These are phyloP conservation scores for Sesamia nonagrioides DNA, from an alignment of 1,140 invertebrate species.

Conservation along the genomic window DNA sequence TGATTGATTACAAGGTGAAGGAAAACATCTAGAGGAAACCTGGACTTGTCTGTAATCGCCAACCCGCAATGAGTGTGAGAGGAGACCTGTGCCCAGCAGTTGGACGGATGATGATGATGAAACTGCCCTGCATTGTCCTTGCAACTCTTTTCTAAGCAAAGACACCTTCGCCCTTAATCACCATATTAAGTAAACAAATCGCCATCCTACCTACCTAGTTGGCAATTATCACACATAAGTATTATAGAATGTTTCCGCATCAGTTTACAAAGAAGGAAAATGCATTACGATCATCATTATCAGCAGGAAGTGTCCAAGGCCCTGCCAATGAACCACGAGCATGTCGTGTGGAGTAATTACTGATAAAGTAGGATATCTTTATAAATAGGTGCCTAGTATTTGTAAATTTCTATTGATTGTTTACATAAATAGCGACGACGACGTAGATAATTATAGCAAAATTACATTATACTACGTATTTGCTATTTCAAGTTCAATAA, in stretches of 20 bases:
- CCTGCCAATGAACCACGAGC: conserved; percentile 35
- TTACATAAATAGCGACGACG: too few relatives aligned
- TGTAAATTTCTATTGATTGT: neutral
- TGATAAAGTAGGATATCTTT: neutral
- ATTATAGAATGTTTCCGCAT: neutral
- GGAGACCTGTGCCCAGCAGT: too few relatives aligned
- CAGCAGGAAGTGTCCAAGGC: conserved; percentile 17
- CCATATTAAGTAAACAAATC: conserved; percentile 9
- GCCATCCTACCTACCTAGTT: neutral
- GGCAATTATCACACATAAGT: conserved; percentile 17
- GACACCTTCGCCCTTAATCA: neutral
- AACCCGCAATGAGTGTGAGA: too few relatives aligned
- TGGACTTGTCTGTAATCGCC: too few relatives aligned
- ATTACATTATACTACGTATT: too few relatives aligned
- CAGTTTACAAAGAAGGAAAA: neutral
- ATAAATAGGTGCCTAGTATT: neutral
- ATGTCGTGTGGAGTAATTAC: conserved; percentile 15
- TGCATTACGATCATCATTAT: neutral
- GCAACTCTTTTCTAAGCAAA: neutral
- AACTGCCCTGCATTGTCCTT: too few relatives aligned
- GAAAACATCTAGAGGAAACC: too few relatives aligned
- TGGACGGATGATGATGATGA: too few relatives aligned
- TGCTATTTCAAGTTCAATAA: too few relatives aligned
- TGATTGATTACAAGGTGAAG: too few relatives aligned
- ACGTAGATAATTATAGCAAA: too few relatives aligned